A percentile compares a stretch with the other conserved stretches of the same genome.
Evolutionary conservation across 1,140 invertebrate genomes (phyloP).

Genomic region (Lepidurus arcticus): DNA sequence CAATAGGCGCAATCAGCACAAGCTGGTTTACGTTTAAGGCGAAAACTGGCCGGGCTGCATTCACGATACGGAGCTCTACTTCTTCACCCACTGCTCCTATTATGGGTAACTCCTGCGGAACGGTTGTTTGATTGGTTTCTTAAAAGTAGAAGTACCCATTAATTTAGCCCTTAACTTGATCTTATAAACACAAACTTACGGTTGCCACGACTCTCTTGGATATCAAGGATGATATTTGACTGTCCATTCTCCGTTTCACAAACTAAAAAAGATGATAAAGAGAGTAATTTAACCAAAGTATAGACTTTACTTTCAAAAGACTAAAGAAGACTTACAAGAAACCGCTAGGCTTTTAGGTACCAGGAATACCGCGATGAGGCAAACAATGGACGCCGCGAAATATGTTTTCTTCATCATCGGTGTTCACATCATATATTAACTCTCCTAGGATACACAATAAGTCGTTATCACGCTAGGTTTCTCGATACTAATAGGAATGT

Average conservation of each 20-base stretch:
- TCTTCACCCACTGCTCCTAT: constrained; percentile 66
- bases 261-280: constrained; percentile 45
- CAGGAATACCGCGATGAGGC: background rate
- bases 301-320: background rate
- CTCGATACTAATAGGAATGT: background rate
- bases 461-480: background rate
- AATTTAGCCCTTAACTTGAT: background rate
- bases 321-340: constrained; percentile 15
- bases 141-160: constrained; percentile 42
- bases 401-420: background rate
- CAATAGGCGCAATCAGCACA: constrained; percentile 68
- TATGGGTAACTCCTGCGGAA: constrained; percentile 70
- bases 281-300: constrained; percentile 18
- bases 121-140: constrained; percentile 76
- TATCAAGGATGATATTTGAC: constrained; percentile 81
- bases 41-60: constrained; percentile 66
- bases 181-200: constrained; percentile 58
- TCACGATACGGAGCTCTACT: constrained; percentile 68
- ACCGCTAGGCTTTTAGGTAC: background rate
- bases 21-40: constrained; percentile 73
- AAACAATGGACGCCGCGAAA: background rate
- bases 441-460: background rate
- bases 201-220: constrained; percentile 74
- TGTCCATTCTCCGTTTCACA: constrained; percentile 77
- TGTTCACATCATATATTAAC: background rate